Base-by-base conservation (phyloP, 2,888 invertebrate species). In the Agapostemon virescens region DNA sequence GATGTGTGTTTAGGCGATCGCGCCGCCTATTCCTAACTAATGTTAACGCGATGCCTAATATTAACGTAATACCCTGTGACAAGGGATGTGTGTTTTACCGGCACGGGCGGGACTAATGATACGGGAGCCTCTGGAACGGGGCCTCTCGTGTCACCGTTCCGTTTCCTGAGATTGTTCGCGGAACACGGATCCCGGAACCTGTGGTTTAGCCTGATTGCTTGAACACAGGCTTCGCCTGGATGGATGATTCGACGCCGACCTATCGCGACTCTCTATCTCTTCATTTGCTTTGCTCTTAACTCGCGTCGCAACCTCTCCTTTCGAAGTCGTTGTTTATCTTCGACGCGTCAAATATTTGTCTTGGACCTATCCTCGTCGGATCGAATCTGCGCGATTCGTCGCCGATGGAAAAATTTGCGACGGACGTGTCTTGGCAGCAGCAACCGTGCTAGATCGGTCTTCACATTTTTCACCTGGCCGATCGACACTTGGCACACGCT, bases 71-170 rank as follows among this genome's bases (percentile, higher is more conserved):
- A 42, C 36, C 63, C n/a, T 36, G n/a, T 63, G 63, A 63, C 63
- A 63, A 63, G 63, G 13, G 63, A 36, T 36, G 36, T n/a, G 36
- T 63, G 63, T 63, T 63, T 36, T 26, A 26, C 55, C 15, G 63
- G 11, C 36, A 33, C 61, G 33, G 30, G 55, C 55, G 55, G 55
- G 58, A 20, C 36, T 63, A 63, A 63, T 63, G 33, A 63, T 36
- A 63, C 63, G 33, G 20, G n/a, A 11, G 4, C 17, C n/a, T 49
- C n/a, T 20, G 67, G 30, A 42, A 20, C 36, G 20, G 20, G 63
- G 33, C 63, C 63, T 63, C 63, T 63, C 63, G 63, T 63, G 63
- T 36, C 63, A 63, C 63, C 20, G 63, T 63, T 63, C 63, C 63
- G 63, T 63, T 63, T 63, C 63, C 58, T 20, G 33, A 61, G 58